phyloP scores from a whole-genome alignment of 1,140 invertebrate genomes.

The Plutomurus gul region DNA sequence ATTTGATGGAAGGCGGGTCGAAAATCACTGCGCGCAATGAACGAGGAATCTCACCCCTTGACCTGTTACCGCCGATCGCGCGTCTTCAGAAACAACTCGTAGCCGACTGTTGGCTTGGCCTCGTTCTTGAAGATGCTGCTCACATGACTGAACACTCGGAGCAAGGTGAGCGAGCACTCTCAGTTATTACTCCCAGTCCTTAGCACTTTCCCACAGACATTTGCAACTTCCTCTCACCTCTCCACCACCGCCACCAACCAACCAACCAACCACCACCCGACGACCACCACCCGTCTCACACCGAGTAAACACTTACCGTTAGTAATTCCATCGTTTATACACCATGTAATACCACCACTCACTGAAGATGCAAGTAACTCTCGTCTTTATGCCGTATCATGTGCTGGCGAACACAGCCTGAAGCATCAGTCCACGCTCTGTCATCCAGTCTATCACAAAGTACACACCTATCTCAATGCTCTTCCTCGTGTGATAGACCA shows the following conservation, averaged over 20 bases:
- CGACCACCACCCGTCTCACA: too few species aligned
- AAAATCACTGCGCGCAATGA: constrained; percentile 60
- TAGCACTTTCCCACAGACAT: not conserved
- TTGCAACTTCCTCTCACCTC: not conserved
- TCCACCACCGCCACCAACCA: not conserved
- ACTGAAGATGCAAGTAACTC: too few species aligned
- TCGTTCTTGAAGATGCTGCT: constrained; percentile 55
- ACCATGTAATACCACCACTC: too few species aligned
- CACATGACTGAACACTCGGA: constrained; percentile 51
- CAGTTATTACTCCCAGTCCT: not conserved
- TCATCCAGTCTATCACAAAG: too few species aligned
- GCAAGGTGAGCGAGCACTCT: constrained; percentile 34
- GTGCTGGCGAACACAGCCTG: too few species aligned
- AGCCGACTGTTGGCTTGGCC: constrained; percentile 58
- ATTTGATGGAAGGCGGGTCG: constrained; percentile 63
- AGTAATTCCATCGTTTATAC: too few species aligned
- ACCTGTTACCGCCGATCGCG: constrained; percentile 60
- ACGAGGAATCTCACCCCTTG: constrained; percentile 59
- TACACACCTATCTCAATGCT: too few species aligned
- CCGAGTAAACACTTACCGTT: too few species aligned
- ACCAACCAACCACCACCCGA: not conserved
- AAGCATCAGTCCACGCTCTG: too few species aligned
- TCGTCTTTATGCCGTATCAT: too few species aligned
- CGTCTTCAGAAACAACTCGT: constrained; percentile 60
- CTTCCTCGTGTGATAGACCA: too few species aligned